Evolutionary conservation across 1,140 invertebrate genomes (phyloP).

Genomic region (Pogonognathellus flavescens): DNA sequence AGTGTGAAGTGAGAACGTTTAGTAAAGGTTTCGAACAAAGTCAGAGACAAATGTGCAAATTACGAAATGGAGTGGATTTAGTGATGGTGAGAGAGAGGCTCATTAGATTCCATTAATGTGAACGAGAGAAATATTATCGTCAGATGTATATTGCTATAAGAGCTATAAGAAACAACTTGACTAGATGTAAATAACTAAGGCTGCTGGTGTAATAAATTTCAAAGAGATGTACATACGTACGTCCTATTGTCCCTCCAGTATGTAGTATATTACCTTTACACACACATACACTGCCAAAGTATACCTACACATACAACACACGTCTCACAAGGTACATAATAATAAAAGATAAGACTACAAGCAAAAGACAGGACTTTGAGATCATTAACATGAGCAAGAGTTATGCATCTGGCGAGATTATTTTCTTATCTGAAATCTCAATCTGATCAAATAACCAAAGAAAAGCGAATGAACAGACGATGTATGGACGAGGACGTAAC

Average conservation of each 20-base stretch:
- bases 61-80: conserved; percentile 2
- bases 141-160: not conserved
- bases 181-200: no score
- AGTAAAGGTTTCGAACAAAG: no score
- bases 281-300: no score
- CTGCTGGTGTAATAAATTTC: no score
- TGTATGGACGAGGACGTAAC: no score
- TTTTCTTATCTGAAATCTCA: conserved; percentile 1
- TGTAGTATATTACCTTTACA: no score
- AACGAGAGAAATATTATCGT: not conserved
- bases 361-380: not conserved
- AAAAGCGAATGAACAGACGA: no score
- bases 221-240: no score
- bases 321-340: no score
- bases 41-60: conserved; percentile 14
- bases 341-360: not conserved
- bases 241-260: no score
- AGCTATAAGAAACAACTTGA: not conserved
- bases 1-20: no score
- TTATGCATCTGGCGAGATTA: not conserved
- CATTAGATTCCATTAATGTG: conserved; percentile 36
- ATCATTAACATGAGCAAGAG: conserved; percentile 37
- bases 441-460: not conserved
- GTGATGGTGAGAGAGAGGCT: conserved; percentile 19
- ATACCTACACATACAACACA: no score